Base-by-base conservation (phyloP, 1,140 invertebrate species). In the Drosophila triauraria region DNA sequence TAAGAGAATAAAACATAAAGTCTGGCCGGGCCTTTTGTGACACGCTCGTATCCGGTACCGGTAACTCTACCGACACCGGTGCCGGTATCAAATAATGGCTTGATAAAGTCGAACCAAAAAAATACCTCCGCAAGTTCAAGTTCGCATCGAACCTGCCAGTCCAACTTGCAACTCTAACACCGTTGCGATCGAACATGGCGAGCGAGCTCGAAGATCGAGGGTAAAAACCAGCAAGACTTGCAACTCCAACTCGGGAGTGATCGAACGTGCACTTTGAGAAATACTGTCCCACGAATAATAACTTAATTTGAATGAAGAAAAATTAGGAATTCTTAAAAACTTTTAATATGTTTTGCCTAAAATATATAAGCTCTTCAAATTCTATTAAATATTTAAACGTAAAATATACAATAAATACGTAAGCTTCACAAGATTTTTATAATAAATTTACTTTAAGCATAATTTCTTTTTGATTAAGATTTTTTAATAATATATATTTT, bases 1-100 rank as follows among this genome's bases (percentile, higher is more conserved):
- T 57, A 47, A 56, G 61, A 68, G 67, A 62, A 46, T 35, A 42
- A 30, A 56, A 62, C 42, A 65, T 42, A 74, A 53, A 57, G 69
- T 57, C 61, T 12, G 54, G 46, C 50, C 77, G 62, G 51, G 78
- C 80, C 85, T 87, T 87, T 87, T 88, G 85, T 78, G 81, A 79
- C 81, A 78, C 74, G 77, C 61, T 69, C 78, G 87, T 88, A 88
- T 90, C 84, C 84, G 84, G 85, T 88, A 84, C 81, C 85, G 84
- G 51, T 54, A 42, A 1, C 30, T 32, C 30, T 42, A 42, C 40
- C 38, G 13, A 4, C 30, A 32, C 82, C 82, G 82, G 82, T 85
- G 77, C 74, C 85, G 84, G 80, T 84, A 88, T 79, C 64, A 87
- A 72, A 76, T 82, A 74, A 77, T 83, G 80, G 57, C 76, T 80